A percentile compares a stretch with the other conserved stretches of the same genome.
Evolutionary conservation across 1,140 invertebrate genomes (phyloP).

Genomic region (Pentalonia nigronervosa): DNA sequence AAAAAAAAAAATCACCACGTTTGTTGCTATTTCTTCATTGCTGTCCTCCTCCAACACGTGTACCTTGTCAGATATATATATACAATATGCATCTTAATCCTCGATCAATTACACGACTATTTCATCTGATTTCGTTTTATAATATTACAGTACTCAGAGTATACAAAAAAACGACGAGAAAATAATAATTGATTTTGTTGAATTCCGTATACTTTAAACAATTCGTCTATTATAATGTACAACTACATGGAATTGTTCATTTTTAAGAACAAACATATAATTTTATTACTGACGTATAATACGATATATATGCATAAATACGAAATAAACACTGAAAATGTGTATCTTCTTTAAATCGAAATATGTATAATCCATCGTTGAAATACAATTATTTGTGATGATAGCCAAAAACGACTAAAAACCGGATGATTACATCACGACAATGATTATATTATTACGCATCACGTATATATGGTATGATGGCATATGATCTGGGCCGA

Average conservation of each 20-base stretch:
- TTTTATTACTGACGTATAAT: not conserved
- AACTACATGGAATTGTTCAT: not conserved
- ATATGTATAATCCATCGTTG: not conserved
- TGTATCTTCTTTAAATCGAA: not conserved
- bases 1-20: not conserved
- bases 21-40: not conserved
- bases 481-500: not conserved
- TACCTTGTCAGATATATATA: not conserved
- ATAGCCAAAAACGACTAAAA: not conserved
- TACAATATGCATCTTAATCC: not conserved
- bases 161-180: not conserved
- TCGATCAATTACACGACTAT: not conserved
- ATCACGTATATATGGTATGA: not conserved
- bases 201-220: not conserved
- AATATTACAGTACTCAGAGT: not conserved
- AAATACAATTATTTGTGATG: not conserved
- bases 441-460: not conserved
- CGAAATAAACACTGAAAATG: not conserved
- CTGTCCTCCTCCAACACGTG: not conserved
- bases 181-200: not conserved
- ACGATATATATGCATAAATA: not conserved
- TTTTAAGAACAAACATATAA: not conserved
- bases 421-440: not conserved
- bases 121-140: not conserved
- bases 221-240: not conserved